Conservation (phyloP, 2,797 vertebrate genomes). For the Sylvilagus floridanus region DNA sequence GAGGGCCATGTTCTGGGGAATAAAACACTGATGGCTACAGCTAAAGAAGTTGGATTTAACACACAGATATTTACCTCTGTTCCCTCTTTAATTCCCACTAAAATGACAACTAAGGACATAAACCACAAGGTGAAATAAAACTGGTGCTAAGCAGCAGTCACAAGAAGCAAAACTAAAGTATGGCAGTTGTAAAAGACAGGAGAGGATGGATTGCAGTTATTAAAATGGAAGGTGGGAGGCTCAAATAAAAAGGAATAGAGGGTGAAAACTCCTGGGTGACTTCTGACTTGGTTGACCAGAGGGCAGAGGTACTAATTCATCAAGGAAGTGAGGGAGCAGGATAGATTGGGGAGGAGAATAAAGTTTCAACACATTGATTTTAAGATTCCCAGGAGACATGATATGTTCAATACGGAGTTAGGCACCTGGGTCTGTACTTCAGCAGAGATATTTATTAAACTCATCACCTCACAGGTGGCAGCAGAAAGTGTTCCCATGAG, state of each 20-base stretch:
- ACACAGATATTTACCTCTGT: background rate
- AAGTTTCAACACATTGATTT: background rate
- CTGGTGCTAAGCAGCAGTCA: background rate
- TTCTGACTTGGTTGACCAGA: background rate
- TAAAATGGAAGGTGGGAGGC: background rate
- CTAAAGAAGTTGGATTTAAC: slow-evolving; percentile 28
- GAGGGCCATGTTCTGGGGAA: background rate
- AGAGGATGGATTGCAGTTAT: background rate
- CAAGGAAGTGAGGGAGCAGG: background rate
- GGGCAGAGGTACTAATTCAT: background rate
- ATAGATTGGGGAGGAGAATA: background rate
- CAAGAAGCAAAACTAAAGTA: background rate
- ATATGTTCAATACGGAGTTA: background rate
- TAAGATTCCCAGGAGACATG: background rate
- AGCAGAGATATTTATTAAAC: background rate
- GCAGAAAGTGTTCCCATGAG: background rate
- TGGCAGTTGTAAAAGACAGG: background rate
- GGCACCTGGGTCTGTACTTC: background rate
- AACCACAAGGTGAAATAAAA: background rate
- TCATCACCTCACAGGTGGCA: background rate
- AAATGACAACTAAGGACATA: background rate
- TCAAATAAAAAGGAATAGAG: background rate
- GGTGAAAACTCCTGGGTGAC: no score
- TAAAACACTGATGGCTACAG: background rate
- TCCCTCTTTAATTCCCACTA: background rate